These are phyloP conservation scores for Tipula unca DNA, from an alignment of 2,888 invertebrate genomes.

Conservation along the genomic window DNA sequence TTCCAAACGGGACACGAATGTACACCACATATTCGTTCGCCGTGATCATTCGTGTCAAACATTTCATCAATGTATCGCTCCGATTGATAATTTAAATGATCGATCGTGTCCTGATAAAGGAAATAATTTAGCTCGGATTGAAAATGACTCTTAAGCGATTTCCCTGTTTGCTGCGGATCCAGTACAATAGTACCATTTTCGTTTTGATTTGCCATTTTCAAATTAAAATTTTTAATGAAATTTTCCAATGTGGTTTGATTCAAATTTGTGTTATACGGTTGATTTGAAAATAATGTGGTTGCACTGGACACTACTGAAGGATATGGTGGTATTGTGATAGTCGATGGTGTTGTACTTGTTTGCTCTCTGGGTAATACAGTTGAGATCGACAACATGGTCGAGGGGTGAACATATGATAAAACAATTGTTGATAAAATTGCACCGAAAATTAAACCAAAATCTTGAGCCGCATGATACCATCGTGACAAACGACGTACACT, in stretches of 20 bases:
- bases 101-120: background rate
- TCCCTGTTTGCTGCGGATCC: conserved; percentile 20
- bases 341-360: background rate
- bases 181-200: background rate
- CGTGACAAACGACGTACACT: conserved; percentile 46
- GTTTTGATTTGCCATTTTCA: background rate
- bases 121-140: background rate
- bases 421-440: conserved; percentile 45
- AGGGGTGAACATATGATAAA: conserved; percentile 32
- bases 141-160: background rate
- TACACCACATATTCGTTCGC: conserved; percentile 50
- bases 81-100: conserved; percentile 16
- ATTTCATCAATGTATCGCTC: conserved; percentile 40
- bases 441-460: conserved; percentile 49
- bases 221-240: conserved; percentile 16
- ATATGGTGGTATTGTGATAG: background rate
- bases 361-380: background rate
- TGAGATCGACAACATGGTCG: background rate
- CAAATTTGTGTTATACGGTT: background rate
- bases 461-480: conserved; percentile 48
- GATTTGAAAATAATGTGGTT: background rate
- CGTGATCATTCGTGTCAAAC: conserved; percentile 47
- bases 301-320: background rate
- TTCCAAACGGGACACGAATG: conserved; percentile 46
- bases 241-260: conserved; percentile 18